Evolutionary conservation across 2,113 vertebrate genomes (phyloP), one percentile per base, ranked within the genome.

Genomic region (Esox niger): DNA sequence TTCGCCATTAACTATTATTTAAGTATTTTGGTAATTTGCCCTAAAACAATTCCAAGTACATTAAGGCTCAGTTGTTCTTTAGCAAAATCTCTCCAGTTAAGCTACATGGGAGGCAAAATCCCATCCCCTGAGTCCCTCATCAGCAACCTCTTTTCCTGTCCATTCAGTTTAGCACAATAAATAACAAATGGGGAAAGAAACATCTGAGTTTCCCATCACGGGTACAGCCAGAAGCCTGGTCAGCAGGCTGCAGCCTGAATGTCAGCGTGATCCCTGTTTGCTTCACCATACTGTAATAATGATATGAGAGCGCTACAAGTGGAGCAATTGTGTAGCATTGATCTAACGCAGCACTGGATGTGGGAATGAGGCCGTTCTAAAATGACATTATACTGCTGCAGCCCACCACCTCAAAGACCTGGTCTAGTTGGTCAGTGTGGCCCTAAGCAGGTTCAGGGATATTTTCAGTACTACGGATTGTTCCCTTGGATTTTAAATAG

Each of bases 251-350:
- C 8, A 33, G n/a, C 70, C 67, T 20, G 63, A 73, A 79, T 77
- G 77, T 84, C 84, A 58, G 77, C 66, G 74, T 64, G 70, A 79
- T 82, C 74, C 81, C 78, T 13, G 66, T 78, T 68, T 83, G 1
- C 74, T 68, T 81, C 52, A 15, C 78, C 64, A 64, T 76, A 78
- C 81, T 80, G 74, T 77, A 82, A 84, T 84, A 77, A 79, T 79
- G 85, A 89, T 89, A 82, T 78, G 83, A 86, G 68, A 68, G 75
- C 74, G 57, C 79, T 66, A 58, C 71, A 17, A 79, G 78, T 58
- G 25, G 61, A 84, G 83, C 87, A 88, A 86, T 87, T 85, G 84
- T 85, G 82, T 70, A 26, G 73, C 86, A 86, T 90, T 75, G 83
- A 87, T 88, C 84, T 83, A 75, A 80, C 80, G 78, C 68, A 4